phyloP scores from a whole-genome alignment of 2,113 vertebrate genomes.

The Hirundichthys speculiger region DNA sequence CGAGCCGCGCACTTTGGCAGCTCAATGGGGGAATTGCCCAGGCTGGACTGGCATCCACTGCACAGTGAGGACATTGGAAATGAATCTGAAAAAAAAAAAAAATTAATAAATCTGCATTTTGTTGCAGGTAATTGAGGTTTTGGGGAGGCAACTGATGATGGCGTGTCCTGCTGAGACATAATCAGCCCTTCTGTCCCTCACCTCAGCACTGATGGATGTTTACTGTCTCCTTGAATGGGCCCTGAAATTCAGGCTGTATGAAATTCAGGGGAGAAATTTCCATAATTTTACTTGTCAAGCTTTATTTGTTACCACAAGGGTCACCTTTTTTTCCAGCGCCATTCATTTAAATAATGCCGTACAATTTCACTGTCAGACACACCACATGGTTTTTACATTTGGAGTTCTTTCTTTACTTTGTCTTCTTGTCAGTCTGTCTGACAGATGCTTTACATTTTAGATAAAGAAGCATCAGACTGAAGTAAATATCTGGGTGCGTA shows the following conservation, averaged over 20 bases:
- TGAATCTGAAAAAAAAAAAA: neutral
- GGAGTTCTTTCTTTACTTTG: neutral
- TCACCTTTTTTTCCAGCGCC: conserved; percentile 25
- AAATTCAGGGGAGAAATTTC: conserved; percentile 53
- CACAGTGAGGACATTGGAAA: conserved; percentile 2
- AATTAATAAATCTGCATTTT: conserved; percentile 52
- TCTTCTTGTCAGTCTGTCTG: neutral
- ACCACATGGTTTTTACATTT: neutral
- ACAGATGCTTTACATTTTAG: neutral
- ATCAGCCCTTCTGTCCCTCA: conserved; percentile 51
- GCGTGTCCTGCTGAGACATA: conserved; percentile 34
- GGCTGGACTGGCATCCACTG: conserved; percentile 7
- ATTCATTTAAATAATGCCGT: neutral
- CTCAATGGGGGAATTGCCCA: conserved; percentile 31
- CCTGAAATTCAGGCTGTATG: conserved; percentile 43
- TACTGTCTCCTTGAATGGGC: conserved; percentile 12
- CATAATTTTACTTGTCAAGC: conserved; percentile 53
- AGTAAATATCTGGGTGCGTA: neutral
- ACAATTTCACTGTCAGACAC: conserved; percentile 32
- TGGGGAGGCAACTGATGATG: conserved; percentile 24
- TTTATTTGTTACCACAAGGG: conserved; percentile 27
- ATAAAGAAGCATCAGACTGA: neutral
- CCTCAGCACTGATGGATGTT: conserved; percentile 49
- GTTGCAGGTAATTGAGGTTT: conserved; percentile 50
- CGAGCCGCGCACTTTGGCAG: conserved; percentile 46